Conservation (phyloP, 2,888 invertebrate genomes). For the Torymus auratus region DNA sequence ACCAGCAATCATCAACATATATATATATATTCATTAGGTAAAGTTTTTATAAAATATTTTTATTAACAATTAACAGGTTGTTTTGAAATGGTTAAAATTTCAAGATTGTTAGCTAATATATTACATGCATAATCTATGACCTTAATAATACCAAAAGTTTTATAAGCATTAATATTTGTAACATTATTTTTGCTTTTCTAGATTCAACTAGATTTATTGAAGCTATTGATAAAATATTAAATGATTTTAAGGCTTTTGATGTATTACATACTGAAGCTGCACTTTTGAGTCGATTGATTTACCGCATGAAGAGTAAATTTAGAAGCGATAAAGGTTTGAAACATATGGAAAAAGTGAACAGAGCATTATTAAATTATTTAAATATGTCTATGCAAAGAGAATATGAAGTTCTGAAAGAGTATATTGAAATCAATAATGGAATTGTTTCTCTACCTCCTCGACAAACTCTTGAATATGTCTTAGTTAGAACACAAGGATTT, state of each 20-base stretch:
- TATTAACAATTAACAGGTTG: too few species aligned
- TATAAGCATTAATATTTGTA: neutral
- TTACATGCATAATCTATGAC: too few species aligned
- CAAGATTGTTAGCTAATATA: too few species aligned
- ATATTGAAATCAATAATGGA: conserved; percentile 65
- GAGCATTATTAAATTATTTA: conserved; percentile 78
- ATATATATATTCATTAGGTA: too few species aligned
- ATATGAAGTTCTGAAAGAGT: conserved; percentile 65
- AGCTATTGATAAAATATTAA: conserved; percentile 60
- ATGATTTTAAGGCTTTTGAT: conserved; percentile 73
- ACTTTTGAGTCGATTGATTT: conserved; percentile 79
- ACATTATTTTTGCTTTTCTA: conserved; percentile 45
- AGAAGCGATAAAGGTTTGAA: conserved; percentile 80
- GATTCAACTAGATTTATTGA: conserved; percentile 63
- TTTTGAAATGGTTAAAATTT: too few species aligned
- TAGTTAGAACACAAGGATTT: conserved; percentile 79
- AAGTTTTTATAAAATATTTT: too few species aligned
- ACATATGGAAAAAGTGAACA: conserved; percentile 79
- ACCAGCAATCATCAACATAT: too few species aligned
- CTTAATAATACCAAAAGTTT: neutral
- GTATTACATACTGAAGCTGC: conserved; percentile 79
- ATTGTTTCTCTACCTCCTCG: conserved; percentile 78
- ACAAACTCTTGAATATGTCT: conserved; percentile 80
- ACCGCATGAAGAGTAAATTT: conserved; percentile 81
- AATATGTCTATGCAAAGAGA: conserved; percentile 77